Conservation (phyloP, 2,888 invertebrate species). For the Dendrolimus pini region DNA sequence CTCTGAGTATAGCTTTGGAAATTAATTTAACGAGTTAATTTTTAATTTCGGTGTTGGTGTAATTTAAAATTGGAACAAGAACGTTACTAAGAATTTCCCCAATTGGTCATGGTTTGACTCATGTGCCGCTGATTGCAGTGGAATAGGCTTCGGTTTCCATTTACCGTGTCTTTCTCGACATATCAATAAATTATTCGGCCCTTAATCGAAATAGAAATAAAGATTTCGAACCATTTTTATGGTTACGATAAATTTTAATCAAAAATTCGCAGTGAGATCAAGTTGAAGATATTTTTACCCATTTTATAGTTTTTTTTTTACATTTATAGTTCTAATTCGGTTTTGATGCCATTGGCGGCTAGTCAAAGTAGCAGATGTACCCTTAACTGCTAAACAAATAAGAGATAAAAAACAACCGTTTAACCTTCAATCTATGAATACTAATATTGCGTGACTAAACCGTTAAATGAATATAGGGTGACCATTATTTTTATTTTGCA, state of each 20-base stretch:
- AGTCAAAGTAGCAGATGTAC: slow-evolving; percentile 63
- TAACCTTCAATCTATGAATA: slow-evolving; percentile 61
- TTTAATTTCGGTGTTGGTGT: not conserved
- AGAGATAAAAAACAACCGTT: slow-evolving; percentile 45
- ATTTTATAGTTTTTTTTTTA: slow-evolving; percentile 13
- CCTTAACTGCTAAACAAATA: slow-evolving; percentile 64
- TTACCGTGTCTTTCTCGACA: not conserved
- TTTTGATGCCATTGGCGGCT: slow-evolving; percentile 33
- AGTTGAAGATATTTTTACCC: slow-evolving; percentile 21
- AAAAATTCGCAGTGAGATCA: slow-evolving; percentile 31
- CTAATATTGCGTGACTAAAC: slow-evolving; percentile 60
- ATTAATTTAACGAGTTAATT: not conserved
- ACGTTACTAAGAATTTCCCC: not conserved
- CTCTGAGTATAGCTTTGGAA: not conserved
- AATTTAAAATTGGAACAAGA: not conserved
- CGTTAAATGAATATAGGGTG: slow-evolving; percentile 44
- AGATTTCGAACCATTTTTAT: slow-evolving; percentile 26
- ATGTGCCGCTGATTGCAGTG: not conserved
- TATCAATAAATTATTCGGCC: slow-evolving; percentile 3
- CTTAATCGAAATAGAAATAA: slow-evolving; percentile 10
- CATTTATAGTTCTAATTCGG: slow-evolving; percentile 30
- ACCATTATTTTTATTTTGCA: slow-evolving; percentile 22
- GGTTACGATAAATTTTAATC: slow-evolving; percentile 33
- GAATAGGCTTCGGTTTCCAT: not conserved
- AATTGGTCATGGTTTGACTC: not conserved